Evolutionary conservation across 2,113 vertebrate genomes (phyloP), one percentile per base, ranked within the genome.

Genomic region (Rhadina sibilatrix): DNA sequence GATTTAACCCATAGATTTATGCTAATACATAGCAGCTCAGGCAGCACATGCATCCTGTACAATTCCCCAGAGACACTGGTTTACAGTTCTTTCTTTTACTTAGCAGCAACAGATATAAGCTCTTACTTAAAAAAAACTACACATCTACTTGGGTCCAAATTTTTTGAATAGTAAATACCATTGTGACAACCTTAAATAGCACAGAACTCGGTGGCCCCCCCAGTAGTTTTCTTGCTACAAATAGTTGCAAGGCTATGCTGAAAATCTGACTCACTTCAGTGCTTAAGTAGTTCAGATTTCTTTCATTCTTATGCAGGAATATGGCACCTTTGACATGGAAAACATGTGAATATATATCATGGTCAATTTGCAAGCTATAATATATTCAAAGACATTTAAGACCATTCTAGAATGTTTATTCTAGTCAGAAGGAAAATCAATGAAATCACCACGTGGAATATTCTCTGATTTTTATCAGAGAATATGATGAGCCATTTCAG

Each of bases 1-100:
- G 44, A 93, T 87, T 93, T 94, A 94, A 87, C 68, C 74, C 92
- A 83, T 46, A 30, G 75, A 85, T 94, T 87, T 77, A 77, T 61
- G 81, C 44, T 75, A 91, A 87, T 64, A 31, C 54, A 47, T 3
- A 84, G 59, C 61, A 76, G 28, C 47, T 91, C 80, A 87, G 75
- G 54, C 66, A 71, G 61, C 27, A 61, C 25, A 81, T 75, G 75
- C 30, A 89, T 65, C 30, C 70, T 35, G 5, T 33, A 25, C 56
- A 75, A 6, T 25, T 91, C 81, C 46, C 75, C 46, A 63, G 53
- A 59, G 63, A 66, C 19, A 31, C 12, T 12, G 18, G 47, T 72
- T 90, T 84, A 75, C 52, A 42, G 42, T 66, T 38, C 64, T 94
- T 92, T 66, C 42, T 80, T 92, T 96, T 63, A 77, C 33, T 92